These are phyloP conservation scores for Synergus gifuensis DNA, from an alignment of 2,888 invertebrate species.

Conservation along the genomic window DNA sequence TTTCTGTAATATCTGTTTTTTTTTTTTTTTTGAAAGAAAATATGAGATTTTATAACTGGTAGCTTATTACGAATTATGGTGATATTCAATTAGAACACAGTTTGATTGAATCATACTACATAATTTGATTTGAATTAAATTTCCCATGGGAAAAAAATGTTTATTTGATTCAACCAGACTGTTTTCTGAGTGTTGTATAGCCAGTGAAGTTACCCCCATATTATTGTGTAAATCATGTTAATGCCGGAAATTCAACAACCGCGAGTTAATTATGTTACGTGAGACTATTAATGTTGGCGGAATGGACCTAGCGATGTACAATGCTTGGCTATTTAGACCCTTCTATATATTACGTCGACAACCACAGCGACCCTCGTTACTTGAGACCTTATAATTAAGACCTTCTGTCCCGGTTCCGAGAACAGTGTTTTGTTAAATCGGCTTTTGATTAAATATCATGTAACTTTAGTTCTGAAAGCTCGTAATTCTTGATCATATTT, in stretches of 20 bases:
- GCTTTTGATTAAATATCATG: slow-evolving; percentile 42
- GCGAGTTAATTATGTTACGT: slow-evolving; percentile 64
- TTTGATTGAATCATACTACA: neutral
- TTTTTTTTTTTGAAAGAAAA: too few species aligned
- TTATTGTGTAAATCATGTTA: slow-evolving; percentile 13
- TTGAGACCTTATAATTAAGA: slow-evolving; percentile 69
- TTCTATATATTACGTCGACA: slow-evolving; percentile 65
- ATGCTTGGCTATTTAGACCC: slow-evolving; percentile 65
- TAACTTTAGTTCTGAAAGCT: slow-evolving; percentile 14
- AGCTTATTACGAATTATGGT: too few species aligned
- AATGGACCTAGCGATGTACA: slow-evolving; percentile 56
- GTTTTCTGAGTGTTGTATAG: neutral
- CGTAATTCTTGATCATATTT: slow-evolving; percentile 17
- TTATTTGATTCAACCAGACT: neutral
- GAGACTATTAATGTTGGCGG: slow-evolving; percentile 60
- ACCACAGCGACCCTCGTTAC: slow-evolving; percentile 63
- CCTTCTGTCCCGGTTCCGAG: slow-evolving; percentile 48
- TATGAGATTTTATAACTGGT: too few species aligned
- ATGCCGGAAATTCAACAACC: slow-evolving; percentile 65
- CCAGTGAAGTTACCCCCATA: neutral
- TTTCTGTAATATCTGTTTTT: too few species aligned
- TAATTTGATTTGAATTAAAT: neutral
- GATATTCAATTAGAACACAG: too few species aligned
- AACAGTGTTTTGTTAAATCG: slow-evolving; percentile 49
- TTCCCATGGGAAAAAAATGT: neutral